These are phyloP conservation scores for Frieseomelitta varia DNA, from an alignment of 1,140 invertebrate species.

Conservation along the genomic window DNA sequence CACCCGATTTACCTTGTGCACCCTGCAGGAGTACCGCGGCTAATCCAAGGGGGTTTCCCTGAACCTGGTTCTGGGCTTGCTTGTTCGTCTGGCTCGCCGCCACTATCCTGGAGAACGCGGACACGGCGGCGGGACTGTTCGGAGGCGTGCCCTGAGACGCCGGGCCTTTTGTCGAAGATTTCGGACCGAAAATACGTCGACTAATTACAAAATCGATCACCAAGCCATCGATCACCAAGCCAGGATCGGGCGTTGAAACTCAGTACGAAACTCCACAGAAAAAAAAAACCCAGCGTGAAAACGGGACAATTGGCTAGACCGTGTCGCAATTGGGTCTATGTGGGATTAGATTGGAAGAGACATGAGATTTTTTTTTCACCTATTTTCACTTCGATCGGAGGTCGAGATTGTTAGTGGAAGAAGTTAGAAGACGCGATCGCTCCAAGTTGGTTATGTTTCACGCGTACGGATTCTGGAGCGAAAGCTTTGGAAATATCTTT, in stretches of 20 bases:
- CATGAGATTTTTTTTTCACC: too few relatives aligned
- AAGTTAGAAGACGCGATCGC: background rate
- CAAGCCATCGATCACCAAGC: background rate
- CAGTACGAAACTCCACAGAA: slow-evolving; percentile 15
- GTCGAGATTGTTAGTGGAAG: too few relatives aligned
- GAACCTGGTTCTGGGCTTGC: slow-evolving; percentile 68
- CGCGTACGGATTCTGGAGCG: too few relatives aligned
- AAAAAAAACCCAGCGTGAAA: background rate
- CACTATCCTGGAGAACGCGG: slow-evolving; percentile 76
- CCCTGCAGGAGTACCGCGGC: slow-evolving; percentile 80
- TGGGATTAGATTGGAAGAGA: background rate
- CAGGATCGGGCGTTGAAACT: background rate
- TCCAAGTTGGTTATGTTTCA: too few relatives aligned
- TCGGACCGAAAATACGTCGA: slow-evolving; percentile 31
- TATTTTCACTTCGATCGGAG: too few relatives aligned
- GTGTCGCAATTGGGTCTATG: slow-evolving; percentile 26
- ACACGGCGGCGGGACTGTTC: slow-evolving; percentile 74
- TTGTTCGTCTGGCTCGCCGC: slow-evolving; percentile 71
- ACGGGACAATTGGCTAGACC: slow-evolving; percentile 28
- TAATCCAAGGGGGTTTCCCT: slow-evolving; percentile 77
- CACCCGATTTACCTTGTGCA: slow-evolving; percentile 78
- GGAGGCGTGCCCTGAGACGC: slow-evolving; percentile 78
- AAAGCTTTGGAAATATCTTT: too few relatives aligned
- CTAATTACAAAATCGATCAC: background rate
- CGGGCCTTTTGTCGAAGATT: slow-evolving; percentile 65